Base-by-base conservation (phyloP, 2,797 vertebrate species). In the Lagorchestes hirsutus region DNA sequence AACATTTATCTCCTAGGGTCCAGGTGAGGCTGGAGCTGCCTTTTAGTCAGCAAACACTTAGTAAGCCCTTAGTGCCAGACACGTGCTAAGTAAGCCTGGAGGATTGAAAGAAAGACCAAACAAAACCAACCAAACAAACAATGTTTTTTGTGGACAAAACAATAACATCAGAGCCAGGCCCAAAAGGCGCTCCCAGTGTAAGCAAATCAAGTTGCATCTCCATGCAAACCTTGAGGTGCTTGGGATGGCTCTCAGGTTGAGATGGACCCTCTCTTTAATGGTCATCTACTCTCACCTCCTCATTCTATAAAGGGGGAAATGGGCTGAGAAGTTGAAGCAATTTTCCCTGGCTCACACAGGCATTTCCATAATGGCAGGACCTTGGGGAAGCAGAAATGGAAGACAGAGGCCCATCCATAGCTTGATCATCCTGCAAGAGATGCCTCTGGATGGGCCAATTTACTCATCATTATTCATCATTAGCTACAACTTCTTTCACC, bases 401-500 rank as follows among this genome's bases (percentile, higher is more conserved):
- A 0, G 31, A 16, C 13, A 18, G 34, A 67, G 14, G 13, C 5
- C 31, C 14, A n/a, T 67, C 62, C 3, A n/a, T 0, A 18, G 31
- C 40, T 11, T 31, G 9, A 31, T 82, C n/a, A 82, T 27, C 27
- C 22, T 10, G 8, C 6, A 46, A 46, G 67, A 40, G 18, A 40
- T 5, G 0, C 9, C n/a, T 82, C 34, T 40, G 1, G n/a, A 74
- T 40, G 67, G 67, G 6, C 5, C n/a, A 40, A 40, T 40, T 40
- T 40, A 22, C n/a, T 40, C 6, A 40, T 13, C 16, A 5, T 16
- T 8, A 52, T 6, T 52, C 52, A 52, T n/a, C 5, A 67, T 18
- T 67, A n/a, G 34, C 14, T n/a, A n/a, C 28, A 93, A 95, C 90
- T 34, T 28, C 95, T 2, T 6, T 95, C 55, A 67, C 90, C 87